These are phyloP conservation scores for Drosophila parthenogenetica DNA, from an alignment of 2,888 invertebrate species.

Conservation along the genomic window DNA sequence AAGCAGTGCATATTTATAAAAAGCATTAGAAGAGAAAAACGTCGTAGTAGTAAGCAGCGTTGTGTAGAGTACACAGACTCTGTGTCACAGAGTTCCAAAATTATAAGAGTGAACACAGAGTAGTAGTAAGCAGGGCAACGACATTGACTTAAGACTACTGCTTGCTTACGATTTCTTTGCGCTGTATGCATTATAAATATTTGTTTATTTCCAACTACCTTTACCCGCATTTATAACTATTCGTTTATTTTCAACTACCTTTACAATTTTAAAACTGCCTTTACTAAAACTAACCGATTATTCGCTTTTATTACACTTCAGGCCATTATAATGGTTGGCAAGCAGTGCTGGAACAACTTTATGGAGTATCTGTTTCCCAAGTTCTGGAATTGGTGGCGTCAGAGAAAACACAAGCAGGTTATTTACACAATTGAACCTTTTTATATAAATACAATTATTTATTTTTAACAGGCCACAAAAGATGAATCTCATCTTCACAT, in stretches of 20 bases:
- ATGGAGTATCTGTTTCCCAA: conserved; percentile 95
- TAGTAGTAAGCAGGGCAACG: not conserved
- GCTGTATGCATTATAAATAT: too few relatives aligned
- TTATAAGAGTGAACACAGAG: not conserved
- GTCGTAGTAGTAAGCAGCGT: not conserved
- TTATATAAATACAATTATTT: not conserved
- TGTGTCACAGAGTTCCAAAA: not conserved
- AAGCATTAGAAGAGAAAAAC: too few relatives aligned
- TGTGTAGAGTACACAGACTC: not conserved
- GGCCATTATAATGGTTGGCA: conserved; percentile 97
- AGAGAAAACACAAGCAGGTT: conserved; percentile 89
- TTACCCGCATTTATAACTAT: too few relatives aligned
- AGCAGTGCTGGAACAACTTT: conserved; percentile 96
- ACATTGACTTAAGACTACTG: not conserved
- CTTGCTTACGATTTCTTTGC: too few relatives aligned
- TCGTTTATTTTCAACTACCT: too few relatives aligned
- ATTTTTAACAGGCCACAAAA: conserved; percentile 87
- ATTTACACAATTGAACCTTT: not conserved
- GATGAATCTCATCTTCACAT: conserved; percentile 90
- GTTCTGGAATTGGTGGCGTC: conserved; percentile 95
- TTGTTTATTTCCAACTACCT: too few relatives aligned
- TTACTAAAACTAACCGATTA: not conserved
- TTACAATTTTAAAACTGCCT: too few relatives aligned
- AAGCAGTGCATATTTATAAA: not conserved
- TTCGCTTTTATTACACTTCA: not conserved